A percentile compares a stretch with the other conserved stretches of the same genome.
phyloP scores from a whole-genome alignment of 2,113 vertebrate species.

The Cottus gobio region DNA sequence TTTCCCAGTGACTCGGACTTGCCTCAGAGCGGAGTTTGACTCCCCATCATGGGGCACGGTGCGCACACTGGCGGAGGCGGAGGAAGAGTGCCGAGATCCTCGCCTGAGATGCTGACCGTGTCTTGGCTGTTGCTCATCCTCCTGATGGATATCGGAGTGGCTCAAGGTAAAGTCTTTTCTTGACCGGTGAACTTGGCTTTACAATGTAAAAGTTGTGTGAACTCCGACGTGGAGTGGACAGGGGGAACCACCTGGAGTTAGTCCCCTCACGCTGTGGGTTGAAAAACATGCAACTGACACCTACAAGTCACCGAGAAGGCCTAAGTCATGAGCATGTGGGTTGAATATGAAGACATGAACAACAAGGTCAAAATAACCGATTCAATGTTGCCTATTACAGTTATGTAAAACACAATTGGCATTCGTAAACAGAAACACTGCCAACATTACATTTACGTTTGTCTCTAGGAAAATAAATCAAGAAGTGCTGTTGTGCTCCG shows the following conservation, averaged over 20 bases:
- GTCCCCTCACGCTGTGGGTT: neutral
- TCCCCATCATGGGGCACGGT: conserved; percentile 86
- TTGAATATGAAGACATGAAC: neutral
- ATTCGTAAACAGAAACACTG: neutral
- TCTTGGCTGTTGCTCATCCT: conserved; percentile 87
- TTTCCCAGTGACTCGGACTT: conserved; percentile 62
- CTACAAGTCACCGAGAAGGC: neutral
- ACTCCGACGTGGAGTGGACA: conserved; percentile 9
- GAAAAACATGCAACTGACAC: neutral
- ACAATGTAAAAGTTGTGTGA: conserved; percentile 50
- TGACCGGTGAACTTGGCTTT: conserved; percentile 40
- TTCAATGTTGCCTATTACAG: neutral
- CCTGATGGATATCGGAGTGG: conserved; percentile 83
- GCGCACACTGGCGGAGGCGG: conserved; percentile 84
- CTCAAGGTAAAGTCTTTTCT: conserved; percentile 86
- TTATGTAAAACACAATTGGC: neutral
- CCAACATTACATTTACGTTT: neutral
- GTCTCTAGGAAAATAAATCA: conserved; percentile 3
- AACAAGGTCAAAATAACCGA: neutral
- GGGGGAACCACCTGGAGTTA: neutral
- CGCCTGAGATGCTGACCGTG: conserved; percentile 83
- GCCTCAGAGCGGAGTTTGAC: conserved; percentile 68
- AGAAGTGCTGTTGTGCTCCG: conserved; percentile 1
- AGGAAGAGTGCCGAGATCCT: conserved; percentile 83
- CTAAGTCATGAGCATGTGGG: neutral